Percentiles rank a stretch among this genome's conserved stretches.
phyloP scores from a whole-genome alignment of 2,797 vertebrate genomes.

The Cirrhinus mrigala region DNA sequence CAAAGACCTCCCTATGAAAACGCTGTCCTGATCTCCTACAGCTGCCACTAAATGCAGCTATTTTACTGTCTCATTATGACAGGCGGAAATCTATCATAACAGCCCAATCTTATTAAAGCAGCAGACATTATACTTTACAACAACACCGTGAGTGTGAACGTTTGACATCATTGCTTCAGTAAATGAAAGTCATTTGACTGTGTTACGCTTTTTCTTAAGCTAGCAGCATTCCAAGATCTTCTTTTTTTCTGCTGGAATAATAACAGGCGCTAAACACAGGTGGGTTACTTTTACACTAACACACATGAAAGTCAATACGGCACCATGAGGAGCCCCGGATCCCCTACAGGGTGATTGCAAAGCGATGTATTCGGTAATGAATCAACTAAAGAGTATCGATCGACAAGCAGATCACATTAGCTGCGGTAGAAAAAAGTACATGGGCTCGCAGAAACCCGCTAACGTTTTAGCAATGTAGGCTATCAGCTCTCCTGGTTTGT shows the following conservation, averaged over 20 bases:
- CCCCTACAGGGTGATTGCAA: slow-evolving; percentile 79
- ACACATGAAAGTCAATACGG: slow-evolving; percentile 76
- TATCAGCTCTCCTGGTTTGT: slow-evolving; percentile 20
- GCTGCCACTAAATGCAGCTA: slow-evolving; percentile 46
- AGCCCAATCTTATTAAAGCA: slow-evolving; percentile 51
- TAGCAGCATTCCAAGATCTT: neutral
- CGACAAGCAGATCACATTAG: slow-evolving; percentile 75
- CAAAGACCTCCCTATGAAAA: slow-evolving; percentile 58
- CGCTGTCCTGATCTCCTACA: slow-evolving; percentile 50
- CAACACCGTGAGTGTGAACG: slow-evolving; percentile 7
- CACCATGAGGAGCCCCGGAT: slow-evolving; percentile 68
- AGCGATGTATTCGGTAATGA: slow-evolving; percentile 82
- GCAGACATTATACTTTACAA: slow-evolving; percentile 36
- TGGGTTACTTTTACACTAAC: slow-evolving; percentile 56
- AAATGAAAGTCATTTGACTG: slow-evolving; percentile 40
- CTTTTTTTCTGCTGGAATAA: slow-evolving; percentile 47
- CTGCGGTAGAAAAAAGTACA: slow-evolving; percentile 65
- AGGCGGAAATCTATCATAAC: slow-evolving; percentile 38
- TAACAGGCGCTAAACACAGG: slow-evolving; percentile 39
- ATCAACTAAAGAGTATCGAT: slow-evolving; percentile 83
- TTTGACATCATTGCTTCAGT: slow-evolving; percentile 26
- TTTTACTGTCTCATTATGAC: slow-evolving; percentile 56
- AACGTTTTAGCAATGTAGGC: slow-evolving; percentile 18
- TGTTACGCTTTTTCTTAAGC: slow-evolving; percentile 32
- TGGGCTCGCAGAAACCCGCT: slow-evolving; percentile 67